These are phyloP conservation scores for Sphenopsis melanotis DNA, from an alignment of 2,797 vertebrate genomes.

Conservation along the genomic window DNA sequence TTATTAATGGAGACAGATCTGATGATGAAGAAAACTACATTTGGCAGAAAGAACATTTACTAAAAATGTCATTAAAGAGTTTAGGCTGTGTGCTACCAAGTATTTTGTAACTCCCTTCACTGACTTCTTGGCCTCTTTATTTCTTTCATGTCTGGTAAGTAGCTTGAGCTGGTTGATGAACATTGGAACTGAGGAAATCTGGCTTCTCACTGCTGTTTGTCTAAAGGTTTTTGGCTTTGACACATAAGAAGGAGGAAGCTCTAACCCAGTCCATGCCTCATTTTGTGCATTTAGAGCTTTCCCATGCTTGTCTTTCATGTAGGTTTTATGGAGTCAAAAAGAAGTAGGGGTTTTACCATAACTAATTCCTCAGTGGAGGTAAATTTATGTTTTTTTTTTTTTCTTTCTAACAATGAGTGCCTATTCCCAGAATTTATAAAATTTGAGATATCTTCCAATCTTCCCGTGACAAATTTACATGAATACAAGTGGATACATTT, in stretches of 20 bases:
- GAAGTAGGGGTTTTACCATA: background rate
- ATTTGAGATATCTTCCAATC: background rate
- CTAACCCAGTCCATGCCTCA: background rate
- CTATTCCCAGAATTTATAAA: background rate
- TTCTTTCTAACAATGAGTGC: background rate
- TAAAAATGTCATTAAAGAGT: constrained; percentile 51
- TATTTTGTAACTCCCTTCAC: constrained; percentile 30
- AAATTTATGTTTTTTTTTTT: background rate
- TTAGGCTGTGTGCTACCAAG: constrained; percentile 23
- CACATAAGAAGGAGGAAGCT: constrained; percentile 5
- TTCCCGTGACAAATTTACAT: background rate
- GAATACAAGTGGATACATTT: background rate
- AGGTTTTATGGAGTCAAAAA: background rate
- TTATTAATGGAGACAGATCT: constrained; percentile 49
- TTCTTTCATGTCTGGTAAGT: constrained; percentile 45
- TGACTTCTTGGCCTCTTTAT: constrained; percentile 42
- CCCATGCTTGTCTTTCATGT: background rate
- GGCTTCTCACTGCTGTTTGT: constrained; percentile 7
- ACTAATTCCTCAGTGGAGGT: background rate
- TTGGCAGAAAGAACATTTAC: constrained; percentile 48
- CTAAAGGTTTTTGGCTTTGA: constrained; percentile 31
- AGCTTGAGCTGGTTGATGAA: constrained; percentile 35
- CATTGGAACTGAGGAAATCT: constrained; percentile 25
- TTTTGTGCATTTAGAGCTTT: background rate
- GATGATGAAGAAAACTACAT: constrained; percentile 40